Evolutionary conservation across 2,113 vertebrate species (phyloP).

Genomic region (Saiga tatarica): DNA sequence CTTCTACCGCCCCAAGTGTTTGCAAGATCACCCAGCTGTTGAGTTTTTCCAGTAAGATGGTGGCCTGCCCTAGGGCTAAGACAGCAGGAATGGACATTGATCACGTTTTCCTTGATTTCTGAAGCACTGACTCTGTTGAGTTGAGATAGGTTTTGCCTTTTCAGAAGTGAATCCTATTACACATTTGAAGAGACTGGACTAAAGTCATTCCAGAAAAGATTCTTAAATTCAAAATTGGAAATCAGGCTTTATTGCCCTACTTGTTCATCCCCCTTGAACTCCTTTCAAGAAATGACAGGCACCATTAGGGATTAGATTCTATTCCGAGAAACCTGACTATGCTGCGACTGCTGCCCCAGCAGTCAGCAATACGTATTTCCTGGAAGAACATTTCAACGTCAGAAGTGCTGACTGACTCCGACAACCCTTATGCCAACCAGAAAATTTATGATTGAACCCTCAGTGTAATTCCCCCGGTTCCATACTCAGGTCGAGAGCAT

Average conservation of each 20-base stretch:
- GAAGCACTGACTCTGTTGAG: not conserved
- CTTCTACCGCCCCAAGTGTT: not conserved
- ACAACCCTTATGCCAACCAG: slow-evolving; percentile 33
- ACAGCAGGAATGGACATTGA: not conserved
- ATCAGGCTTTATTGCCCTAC: not conserved
- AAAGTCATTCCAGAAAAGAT: slow-evolving; percentile 3
- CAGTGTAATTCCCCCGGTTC: slow-evolving; percentile 12
- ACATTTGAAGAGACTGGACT: not conserved
- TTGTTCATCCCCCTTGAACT: slow-evolving; percentile 29
- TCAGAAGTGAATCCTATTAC: not conserved
- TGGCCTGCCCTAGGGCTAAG: not conserved
- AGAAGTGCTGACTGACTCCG: slow-evolving; percentile 72
- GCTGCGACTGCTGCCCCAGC: not conserved
- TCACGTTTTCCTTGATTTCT: not conserved
- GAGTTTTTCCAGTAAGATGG: not conserved
- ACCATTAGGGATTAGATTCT: slow-evolving; percentile 69
- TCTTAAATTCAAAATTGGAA: slow-evolving; percentile 25
- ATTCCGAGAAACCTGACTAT: slow-evolving; percentile 79
- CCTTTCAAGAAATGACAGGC: slow-evolving; percentile 35
- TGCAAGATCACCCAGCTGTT: not conserved
- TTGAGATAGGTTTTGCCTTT: not conserved
- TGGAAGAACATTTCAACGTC: slow-evolving; percentile 76
- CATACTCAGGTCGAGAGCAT: not conserved
- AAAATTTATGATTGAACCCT: slow-evolving; percentile 29
- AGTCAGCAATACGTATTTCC: slow-evolving; percentile 74